Base-by-base conservation (phyloP, 2,888 invertebrate species). In the Platerodrilus igneus region DNA sequence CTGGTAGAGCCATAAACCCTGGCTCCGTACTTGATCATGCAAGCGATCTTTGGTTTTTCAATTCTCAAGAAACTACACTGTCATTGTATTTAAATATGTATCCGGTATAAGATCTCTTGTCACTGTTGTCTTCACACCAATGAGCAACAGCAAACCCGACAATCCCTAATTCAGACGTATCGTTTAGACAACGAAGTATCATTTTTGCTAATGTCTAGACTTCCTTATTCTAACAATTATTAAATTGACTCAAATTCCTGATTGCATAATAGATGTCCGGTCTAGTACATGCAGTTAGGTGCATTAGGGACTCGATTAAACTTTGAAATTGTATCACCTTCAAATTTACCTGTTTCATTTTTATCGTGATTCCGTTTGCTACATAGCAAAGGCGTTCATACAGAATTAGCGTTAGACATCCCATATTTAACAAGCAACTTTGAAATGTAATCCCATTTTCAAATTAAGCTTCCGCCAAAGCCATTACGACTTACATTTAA, bases 131-230 rank as follows among this genome's bases (percentile, higher is more conserved):
- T 3, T 14, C 11, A 10, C 25, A 8, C 6, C 25, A 25, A 11
- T 25, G 13, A 10, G 25, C 25, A 11, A 13, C 25, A 25, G 25
- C 25, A 25, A 10, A 25, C 10, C 25, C 25, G 25, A 11, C 7
- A 4, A 25, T 10, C 10, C 25, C 11, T 10, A 11, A n/a, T n/a
- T n/a, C n/a, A n/a, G n/a, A n/a, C n/a, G 25, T 25, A 3, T 14
- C 9, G 4, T 25, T 25, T 3, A 25, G 11, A 10, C 14, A 25
- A 3, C 25, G 9, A n/a, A n/a, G n/a, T 3, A 25, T 7, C 3
- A 11, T 3, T 10, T 25, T 10, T 2, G 25, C 25, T 10, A 25
- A n/a, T 3, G 14, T 3, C 25, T 14, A 25, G 14, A 3, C 3
- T 11, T 25, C 25, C 11, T n/a, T 25, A 3, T 25, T 11, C 10